Evolutionary conservation across 2,113 vertebrate species (phyloP).

Genomic region (Mus spicilegus): DNA sequence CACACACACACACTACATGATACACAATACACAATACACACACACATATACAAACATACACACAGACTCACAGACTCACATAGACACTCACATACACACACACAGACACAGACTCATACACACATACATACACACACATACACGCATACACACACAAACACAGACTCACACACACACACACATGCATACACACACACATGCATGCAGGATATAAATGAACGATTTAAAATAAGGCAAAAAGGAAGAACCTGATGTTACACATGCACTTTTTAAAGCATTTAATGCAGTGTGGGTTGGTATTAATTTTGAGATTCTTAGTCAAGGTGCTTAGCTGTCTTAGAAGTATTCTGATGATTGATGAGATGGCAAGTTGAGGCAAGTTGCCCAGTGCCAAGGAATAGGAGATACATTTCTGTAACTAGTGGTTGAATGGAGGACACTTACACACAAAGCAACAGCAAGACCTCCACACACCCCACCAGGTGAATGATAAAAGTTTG

Average conservation of each 20-base stretch:
- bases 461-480: background rate
- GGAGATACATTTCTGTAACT: background rate
- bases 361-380: background rate
- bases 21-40: background rate
- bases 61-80: background rate
- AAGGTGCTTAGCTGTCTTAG: background rate
- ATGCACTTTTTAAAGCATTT: background rate
- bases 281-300: background rate
- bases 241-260: background rate
- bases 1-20: background rate
- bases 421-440: background rate
- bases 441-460: background rate
- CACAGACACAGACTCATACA: too few relatives aligned
- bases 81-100: background rate
- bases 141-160: background rate
- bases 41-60: too few relatives aligned
- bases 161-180: too few relatives aligned
- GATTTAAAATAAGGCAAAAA: background rate
- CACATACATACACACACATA: too few relatives aligned
- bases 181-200: accelerated
- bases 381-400: background rate
- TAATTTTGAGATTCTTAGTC: background rate
- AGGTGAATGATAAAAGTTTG: background rate
- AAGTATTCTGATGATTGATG: too few relatives aligned
- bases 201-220: background rate